Evolutionary conservation across 2,113 vertebrate genomes (phyloP), one percentile per base, ranked within the genome.

Genomic region (Mobula hypostoma): DNA sequence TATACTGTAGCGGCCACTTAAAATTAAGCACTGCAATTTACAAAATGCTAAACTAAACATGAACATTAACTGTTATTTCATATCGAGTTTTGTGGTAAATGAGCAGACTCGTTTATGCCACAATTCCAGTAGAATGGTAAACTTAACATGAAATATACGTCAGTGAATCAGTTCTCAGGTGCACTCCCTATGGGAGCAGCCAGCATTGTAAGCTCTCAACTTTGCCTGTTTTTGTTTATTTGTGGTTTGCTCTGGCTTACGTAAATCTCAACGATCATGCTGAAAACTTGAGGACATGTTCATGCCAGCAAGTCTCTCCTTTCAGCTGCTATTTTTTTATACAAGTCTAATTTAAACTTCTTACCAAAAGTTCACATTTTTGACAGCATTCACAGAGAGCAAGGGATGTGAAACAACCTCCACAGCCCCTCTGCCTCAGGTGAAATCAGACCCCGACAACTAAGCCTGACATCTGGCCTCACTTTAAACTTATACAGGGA

Each of bases 381-480:
- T 90, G 85, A 2, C 1, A n/a, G 61, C 29, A 15, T 36, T n/a
- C 61, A 68, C 17, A 14, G 85, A 32, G 27, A 88, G 12, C 12
- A 88, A 61, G 66, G 85, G 83, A 88, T 58, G 61, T 56, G 61
- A 66, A 61, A 90, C 61, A 32, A 90, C 61, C 29, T 88, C 85
- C 29, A n/a, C 29, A 66, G 85, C 17, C 29, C 61, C 15, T 90
- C 63, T 90, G 61, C 61, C 85, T 79, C n/a, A 36, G 12, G 32
- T 79, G 77, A 90, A 90, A 90, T 66, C 29, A n/a, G 85, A 90
- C 85, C 61, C n/a, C 61, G 36, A 32, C 29, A 90, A 61, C 15
- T 90, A 66, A 90, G 85, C 61, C 61, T 66, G 15, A 66, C 85
- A 90, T 90, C 85, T 90, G 85, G 61, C 85, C 61, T 88, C 27